Evolutionary conservation across 1,140 invertebrate species (phyloP).

Genomic region (Drosophila bocki): DNA sequence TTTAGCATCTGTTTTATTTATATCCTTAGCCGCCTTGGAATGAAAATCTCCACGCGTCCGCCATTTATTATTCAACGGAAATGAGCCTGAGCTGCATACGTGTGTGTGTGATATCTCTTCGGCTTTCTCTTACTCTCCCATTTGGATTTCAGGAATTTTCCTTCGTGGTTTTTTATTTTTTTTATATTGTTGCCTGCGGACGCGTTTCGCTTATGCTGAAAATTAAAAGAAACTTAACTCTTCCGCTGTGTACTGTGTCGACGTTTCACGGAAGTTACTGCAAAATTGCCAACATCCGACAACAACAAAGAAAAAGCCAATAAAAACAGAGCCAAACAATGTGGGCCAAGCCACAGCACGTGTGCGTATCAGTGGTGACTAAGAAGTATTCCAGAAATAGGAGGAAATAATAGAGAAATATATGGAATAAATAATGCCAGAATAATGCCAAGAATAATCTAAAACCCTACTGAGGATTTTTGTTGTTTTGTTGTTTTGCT

Average conservation of each 20-base stretch:
- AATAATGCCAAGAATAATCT: no score
- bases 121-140: background rate
- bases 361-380: constrained; percentile 26
- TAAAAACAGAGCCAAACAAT: constrained; percentile 47
- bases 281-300: constrained; percentile 77
- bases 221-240: constrained; percentile 80
- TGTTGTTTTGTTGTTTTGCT: no score
- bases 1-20: constrained; percentile 51
- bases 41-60: constrained; percentile 34
- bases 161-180: constrained; percentile 41
- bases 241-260: constrained; percentile 39
- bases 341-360: constrained; percentile 29
- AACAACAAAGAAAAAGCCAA: constrained; percentile 35
- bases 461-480: no score
- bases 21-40: constrained; percentile 39
- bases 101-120: constrained; percentile 16
- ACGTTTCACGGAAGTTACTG: constrained; percentile 63
- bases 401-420: background rate
- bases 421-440: background rate
- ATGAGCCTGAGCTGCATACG: constrained; percentile 48
- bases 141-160: constrained; percentile 5
- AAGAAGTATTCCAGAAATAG: background rate
- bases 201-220: constrained; percentile 61
- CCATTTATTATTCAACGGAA: constrained; percentile 73
- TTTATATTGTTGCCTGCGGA: constrained; percentile 60